Base-by-base conservation (phyloP, 2,113 vertebrate species). In the Spilogale gracilis region DNA sequence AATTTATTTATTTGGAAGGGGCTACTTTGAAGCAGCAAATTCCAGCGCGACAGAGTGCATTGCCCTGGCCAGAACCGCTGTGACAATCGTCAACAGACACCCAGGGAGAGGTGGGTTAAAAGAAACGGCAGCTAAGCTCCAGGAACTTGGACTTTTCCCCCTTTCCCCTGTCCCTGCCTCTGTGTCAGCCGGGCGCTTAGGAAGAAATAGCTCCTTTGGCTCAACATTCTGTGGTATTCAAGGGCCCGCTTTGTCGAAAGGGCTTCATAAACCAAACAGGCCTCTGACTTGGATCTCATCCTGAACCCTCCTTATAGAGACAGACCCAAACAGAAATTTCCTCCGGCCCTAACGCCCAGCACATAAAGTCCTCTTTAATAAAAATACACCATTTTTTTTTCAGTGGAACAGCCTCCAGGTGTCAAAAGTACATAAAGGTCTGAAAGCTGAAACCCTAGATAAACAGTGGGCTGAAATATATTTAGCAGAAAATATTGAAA, bases 91-190 rank as follows among this genome's bases (percentile, higher is more conserved):
- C 97, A 98, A 98, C 98, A 98, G 89, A 98, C 96, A 98, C 95
- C 97, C 98, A 95, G 98, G 98, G 93, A 98, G 96, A 98, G 98
- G 97, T 98, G 98, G 98, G 99, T 99, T 98, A 98, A 96, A 97
- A 99, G 90, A 95, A 97, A 98, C 89, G 94, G 98, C 89, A 97
- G 95, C 83, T 95, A 97, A 96, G 86, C 84, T 96, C 97, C 83
- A 90, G 91, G 43, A 93, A 97, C 65, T 97, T 56, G 76, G 91
- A 78, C 60, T 71, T 81, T 93, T 88, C 7, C 10, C 63, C 45
- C 69, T 50, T 91, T 58, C 67, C 43, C 43, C 9, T 1, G 9
- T 20, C 74, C 82, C n/a, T 85, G 43, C 95, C 86, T 87, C 95
- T 89, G 12, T 82, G 89, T 56, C 65, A 85, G 91, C n/a, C 6